Evolutionary conservation across 2,888 invertebrate genomes (phyloP), one percentile per base, ranked within the genome.

Genomic region (Cyclophora punctaria): DNA sequence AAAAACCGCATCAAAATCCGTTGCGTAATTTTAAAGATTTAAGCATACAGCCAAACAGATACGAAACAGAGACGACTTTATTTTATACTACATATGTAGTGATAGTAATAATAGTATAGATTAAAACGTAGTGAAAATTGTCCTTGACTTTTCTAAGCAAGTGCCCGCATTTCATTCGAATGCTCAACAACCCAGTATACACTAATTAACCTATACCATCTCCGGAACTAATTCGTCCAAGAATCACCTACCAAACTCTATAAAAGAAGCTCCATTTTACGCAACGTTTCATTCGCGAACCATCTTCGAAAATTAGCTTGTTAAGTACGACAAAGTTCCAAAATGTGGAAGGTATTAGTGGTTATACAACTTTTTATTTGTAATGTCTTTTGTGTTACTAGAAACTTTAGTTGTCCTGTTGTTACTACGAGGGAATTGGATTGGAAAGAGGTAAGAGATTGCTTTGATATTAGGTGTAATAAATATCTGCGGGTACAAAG

Each of bases 381-480:
- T 51, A 64, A 63, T 51, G 78, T 73, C 35, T 66, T 73, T 4
- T 69, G 75, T 42, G 77, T 75, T 0, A 61, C 71, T 35, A 75
- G 73, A 56, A 83, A 86, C 68, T 63, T 65, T 34, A 76, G 67
- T 34, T 87, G 87, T 54, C 85, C 85, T 3, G 58, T 60, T 4
- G 75, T 84, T 3, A 71, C 62, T 1, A 73, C 86, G 0, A 71
- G 75, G 46, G 80, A 85, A 55, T 58, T 87, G 57, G 83, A 87
- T 67, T 80, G 84, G 72, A 86, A 84, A 60, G 83, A 79, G 58
- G 87, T 87, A 58, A 78, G 83, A 71, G 20, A 20, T 37, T 7
- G 20, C 35, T 37, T 45, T 50, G 46, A 20, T 20, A 20, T 20
- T 20, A 20, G 20, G 20, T 20, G 20, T 20, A 20, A 20, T 20